phyloP scores from a whole-genome alignment of 2,113 vertebrate genomes.

The Peromyscus maniculatus region DNA sequence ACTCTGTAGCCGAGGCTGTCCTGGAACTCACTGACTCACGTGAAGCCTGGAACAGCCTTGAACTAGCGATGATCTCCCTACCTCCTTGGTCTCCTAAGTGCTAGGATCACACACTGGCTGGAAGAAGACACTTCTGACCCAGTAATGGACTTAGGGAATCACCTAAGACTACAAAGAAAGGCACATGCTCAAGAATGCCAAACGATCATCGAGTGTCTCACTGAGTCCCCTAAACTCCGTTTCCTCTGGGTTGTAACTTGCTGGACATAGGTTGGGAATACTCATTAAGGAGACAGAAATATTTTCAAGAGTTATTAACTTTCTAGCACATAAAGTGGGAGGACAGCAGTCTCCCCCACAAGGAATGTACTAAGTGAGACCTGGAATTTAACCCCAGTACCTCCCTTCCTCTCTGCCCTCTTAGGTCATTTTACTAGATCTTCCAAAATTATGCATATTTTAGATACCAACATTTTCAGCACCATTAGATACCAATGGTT shows the following conservation, averaged over 20 bases:
- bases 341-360: background rate
- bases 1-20: background rate
- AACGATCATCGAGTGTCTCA: background rate
- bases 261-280: background rate
- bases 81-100: background rate
- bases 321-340: background rate
- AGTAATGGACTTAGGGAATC: background rate
- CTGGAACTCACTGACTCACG: background rate
- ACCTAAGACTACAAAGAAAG: slow-evolving; percentile 8
- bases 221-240: background rate
- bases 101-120: background rate
- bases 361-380: background rate
- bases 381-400: background rate
- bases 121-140: background rate
- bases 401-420: background rate
- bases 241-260: background rate
- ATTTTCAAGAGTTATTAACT: background rate
- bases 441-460: background rate
- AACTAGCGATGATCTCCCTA: background rate
- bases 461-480: slow-evolving; percentile 21
- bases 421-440: background rate
- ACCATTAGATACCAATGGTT: background rate
- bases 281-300: background rate
- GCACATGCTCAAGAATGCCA: background rate
- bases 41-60: background rate